phyloP scores from a whole-genome alignment of 2,113 vertebrate genomes.

The Scophthalmus maximus region DNA sequence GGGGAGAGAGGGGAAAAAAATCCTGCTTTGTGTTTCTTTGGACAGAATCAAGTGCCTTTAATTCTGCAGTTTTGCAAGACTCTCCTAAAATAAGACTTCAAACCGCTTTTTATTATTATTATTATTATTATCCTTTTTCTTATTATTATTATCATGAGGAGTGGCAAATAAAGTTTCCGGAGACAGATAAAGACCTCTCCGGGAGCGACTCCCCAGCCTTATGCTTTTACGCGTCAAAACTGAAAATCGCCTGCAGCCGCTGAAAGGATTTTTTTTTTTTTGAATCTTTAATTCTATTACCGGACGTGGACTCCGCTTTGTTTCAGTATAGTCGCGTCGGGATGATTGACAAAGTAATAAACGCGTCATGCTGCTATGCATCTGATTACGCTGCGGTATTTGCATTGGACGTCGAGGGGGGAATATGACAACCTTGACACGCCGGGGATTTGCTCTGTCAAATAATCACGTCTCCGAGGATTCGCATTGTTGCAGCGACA shows the following conservation, averaged over 20 bases:
- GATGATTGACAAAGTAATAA: slow-evolving; percentile 84
- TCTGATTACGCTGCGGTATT: slow-evolving; percentile 76
- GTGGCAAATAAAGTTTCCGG: slow-evolving; percentile 19
- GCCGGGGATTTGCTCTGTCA: slow-evolving; percentile 77
- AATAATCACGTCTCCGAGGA: slow-evolving; percentile 80
- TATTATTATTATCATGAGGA: slow-evolving; percentile 17
- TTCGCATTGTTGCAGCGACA: slow-evolving; percentile 73
- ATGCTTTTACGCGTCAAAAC: slow-evolving; percentile 62
- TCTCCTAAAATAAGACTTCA: not conserved
- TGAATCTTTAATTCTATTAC: slow-evolving; percentile 74
- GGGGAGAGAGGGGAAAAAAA: slow-evolving; percentile 6
- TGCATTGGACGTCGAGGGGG: slow-evolving; percentile 76
- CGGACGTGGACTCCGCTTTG: slow-evolving; percentile 68
- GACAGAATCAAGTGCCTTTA: slow-evolving; percentile 49
- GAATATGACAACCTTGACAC: slow-evolving; percentile 79
- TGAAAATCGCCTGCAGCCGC: slow-evolving; percentile 56
- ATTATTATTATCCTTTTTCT: slow-evolving; percentile 17
- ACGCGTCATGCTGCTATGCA: slow-evolving; percentile 78
- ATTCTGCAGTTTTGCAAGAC: slow-evolving; percentile 3
- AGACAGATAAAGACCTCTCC: slow-evolving; percentile 36
- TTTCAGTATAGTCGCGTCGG: slow-evolving; percentile 75
- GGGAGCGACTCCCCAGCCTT: slow-evolving; percentile 34
- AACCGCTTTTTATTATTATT: slow-evolving; percentile 15
- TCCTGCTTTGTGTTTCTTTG: slow-evolving; percentile 36
- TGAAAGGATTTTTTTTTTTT: slow-evolving; percentile 31